Conservation (phyloP, 1,140 invertebrate genomes). For the Drosophila lacteicornis region DNA sequence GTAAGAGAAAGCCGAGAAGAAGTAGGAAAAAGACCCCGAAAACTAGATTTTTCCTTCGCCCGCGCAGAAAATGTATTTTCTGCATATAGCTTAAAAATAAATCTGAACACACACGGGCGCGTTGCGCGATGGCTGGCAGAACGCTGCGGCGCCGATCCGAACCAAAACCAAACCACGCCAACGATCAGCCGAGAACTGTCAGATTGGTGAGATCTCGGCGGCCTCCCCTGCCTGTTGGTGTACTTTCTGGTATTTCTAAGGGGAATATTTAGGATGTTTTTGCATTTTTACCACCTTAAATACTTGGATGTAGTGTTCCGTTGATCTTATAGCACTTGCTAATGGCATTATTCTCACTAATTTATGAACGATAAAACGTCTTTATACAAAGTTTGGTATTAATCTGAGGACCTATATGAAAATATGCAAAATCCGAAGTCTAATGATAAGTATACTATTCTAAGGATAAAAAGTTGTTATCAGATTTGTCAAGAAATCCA, state of each 20-base stretch:
- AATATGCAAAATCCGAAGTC: no score
- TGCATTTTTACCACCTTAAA: background rate
- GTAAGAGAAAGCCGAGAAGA: background rate
- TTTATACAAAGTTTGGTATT: no score
- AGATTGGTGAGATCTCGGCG: constrained; percentile 49
- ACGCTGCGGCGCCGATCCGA: constrained; percentile 34
- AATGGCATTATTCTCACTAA: background rate
- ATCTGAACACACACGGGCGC: constrained; percentile 74
- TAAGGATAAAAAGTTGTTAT: no score
- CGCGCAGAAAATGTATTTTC: constrained; percentile 53
- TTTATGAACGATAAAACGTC: no score
- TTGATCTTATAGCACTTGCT: background rate
- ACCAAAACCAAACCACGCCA: constrained; percentile 65
- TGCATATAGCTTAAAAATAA: constrained; percentile 74
- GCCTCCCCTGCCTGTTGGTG: constrained; percentile 25
- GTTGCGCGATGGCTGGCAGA: constrained; percentile 50
- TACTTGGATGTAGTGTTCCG: background rate
- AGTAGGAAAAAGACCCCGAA: background rate
- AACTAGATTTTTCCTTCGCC: constrained; percentile 23
- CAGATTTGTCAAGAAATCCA: no score
- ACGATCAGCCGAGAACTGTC: constrained; percentile 82
- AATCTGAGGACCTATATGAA: no score
- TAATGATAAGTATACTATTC: no score
- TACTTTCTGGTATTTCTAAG: constrained; percentile 14
- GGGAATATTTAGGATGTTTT: constrained; percentile 22